phyloP scores from a whole-genome alignment of 2,113 vertebrate species.

The Cavia aperea region DNA sequence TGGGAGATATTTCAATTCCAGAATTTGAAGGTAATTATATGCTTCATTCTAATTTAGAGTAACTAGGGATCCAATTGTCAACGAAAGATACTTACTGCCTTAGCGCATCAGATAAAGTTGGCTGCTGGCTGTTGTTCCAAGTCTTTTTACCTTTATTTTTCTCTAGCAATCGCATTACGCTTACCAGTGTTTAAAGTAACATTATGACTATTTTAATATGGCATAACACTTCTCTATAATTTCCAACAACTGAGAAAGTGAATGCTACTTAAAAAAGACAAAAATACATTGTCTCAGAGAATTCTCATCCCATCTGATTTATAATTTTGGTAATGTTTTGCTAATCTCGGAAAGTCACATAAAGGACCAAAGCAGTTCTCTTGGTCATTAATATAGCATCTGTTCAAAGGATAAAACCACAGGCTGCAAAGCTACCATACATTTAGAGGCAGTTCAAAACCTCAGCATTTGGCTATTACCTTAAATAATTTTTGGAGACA shows the following conservation, averaged over 20 bases:
- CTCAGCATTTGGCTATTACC: background rate
- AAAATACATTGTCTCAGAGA: background rate
- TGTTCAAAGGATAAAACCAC: conserved; percentile 27
- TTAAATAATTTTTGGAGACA: background rate
- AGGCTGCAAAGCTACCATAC: conserved; percentile 6
- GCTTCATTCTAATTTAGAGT: conserved; percentile 47
- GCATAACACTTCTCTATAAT: background rate
- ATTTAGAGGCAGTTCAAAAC: background rate
- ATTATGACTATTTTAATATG: background rate
- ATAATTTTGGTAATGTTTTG: no score
- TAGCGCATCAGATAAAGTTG: background rate
- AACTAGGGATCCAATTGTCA: background rate
- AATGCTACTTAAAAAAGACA: background rate
- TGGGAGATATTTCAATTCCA: conserved; percentile 53
- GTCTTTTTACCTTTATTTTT: conserved; percentile 10
- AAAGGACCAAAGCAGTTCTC: conserved; percentile 52
- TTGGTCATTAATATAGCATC: conserved; percentile 37
- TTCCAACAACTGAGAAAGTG: background rate
- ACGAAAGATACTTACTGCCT: background rate
- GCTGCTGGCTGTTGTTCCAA: background rate
- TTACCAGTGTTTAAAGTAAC: background rate
- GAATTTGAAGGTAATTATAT: background rate
- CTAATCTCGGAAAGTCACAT: conserved; percentile 1
- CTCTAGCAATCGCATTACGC: conserved; percentile 33
- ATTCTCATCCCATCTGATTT: background rate